These are phyloP conservation scores for Aviceda subcristata DNA, from an alignment of 2,113 vertebrate genomes.

Conservation along the genomic window DNA sequence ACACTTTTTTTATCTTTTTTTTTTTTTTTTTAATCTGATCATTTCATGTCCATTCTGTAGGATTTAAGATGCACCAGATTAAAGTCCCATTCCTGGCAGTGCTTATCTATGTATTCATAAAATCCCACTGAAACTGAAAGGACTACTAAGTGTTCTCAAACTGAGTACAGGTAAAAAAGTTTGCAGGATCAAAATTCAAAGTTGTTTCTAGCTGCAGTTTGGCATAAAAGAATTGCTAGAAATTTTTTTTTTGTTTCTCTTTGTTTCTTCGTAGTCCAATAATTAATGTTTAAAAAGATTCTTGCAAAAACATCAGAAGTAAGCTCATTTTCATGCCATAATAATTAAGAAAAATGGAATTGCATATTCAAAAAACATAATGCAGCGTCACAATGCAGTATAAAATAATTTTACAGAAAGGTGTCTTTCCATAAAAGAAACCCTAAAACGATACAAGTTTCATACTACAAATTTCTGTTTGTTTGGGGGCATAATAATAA, in stretches of 20 bases:
- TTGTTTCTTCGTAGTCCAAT: neutral
- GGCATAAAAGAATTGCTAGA: neutral
- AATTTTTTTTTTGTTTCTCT: neutral
- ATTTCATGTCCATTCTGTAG: slow-evolving; percentile 51
- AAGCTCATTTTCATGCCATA: neutral
- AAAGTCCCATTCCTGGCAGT: slow-evolving; percentile 34
- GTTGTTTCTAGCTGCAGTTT: slow-evolving; percentile 15
- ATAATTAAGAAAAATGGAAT: neutral
- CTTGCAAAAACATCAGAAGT: neutral
- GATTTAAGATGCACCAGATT: slow-evolving; percentile 38
- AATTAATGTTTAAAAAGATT: neutral
- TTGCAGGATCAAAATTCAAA: slow-evolving; percentile 3
- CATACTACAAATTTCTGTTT: neutral
- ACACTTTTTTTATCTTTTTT: too few relatives aligned
- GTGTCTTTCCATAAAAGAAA: neutral
- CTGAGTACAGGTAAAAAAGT: slow-evolving; percentile 42
- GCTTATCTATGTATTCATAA: slow-evolving; percentile 52
- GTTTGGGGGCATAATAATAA: neutral
- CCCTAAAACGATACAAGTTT: neutral
- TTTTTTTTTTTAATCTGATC: neutral
- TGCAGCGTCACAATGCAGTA: neutral
- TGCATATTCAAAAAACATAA: neutral
- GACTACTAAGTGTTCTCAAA: slow-evolving; percentile 48
- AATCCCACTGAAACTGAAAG: slow-evolving; percentile 46
- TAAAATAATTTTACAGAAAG: neutral